A percentile compares a stretch with the other conserved stretches of the same genome.
Evolutionary conservation across 2,888 invertebrate species (phyloP).

Genomic region (Micoletzkya japonica): DNA sequence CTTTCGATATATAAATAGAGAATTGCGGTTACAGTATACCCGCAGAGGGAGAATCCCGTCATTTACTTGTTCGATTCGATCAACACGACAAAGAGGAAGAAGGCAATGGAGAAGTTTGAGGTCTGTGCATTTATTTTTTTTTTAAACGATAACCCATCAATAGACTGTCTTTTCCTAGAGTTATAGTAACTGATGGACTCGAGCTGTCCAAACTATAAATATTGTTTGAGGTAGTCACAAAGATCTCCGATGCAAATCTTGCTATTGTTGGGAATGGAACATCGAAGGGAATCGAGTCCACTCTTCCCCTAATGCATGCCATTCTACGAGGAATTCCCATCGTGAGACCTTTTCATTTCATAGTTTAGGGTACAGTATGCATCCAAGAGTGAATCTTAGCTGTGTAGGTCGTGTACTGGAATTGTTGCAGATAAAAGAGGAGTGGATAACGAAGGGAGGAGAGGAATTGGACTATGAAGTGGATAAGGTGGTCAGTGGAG

Average conservation of each 20-base stretch:
- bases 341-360: too few species aligned
- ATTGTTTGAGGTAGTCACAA: neutral
- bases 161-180: too few species aligned
- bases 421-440: constrained; percentile 14
- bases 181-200: too few species aligned
- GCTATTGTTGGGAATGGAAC: constrained; percentile 8
- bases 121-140: too few species aligned
- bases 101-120: neutral
- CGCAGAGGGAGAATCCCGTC: neutral
- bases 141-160: too few species aligned
- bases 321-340: constrained; percentile 11
- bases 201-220: too few species aligned
- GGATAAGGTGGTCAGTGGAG: neutral
- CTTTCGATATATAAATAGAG: too few species aligned
- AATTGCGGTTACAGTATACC: constrained; percentile 9
- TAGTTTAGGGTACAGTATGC: neutral
- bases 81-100: neutral
- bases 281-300: neutral
- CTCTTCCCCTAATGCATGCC: neutral
- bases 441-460: constrained; percentile 4
- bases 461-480: constrained; percentile 18
- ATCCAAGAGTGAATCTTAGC: neutral
- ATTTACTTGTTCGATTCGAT: constrained; percentile 7
- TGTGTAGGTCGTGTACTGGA: neutral
- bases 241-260: neutral